Conservation (phyloP, 2,113 vertebrate genomes). For the Narcine bancroftii region DNA sequence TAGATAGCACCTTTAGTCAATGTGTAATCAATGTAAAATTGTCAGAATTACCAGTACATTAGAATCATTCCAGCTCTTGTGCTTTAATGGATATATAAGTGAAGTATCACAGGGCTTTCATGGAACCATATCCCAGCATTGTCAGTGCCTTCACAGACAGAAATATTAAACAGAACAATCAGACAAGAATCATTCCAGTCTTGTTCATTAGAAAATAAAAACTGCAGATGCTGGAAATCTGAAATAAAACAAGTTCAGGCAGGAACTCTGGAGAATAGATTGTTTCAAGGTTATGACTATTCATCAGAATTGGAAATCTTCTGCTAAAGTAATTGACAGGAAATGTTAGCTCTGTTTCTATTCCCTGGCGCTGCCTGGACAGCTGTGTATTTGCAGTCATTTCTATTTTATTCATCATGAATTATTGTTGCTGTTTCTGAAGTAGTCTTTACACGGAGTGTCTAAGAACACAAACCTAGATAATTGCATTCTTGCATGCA, state of each 20-base stretch:
- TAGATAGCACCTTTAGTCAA: neutral
- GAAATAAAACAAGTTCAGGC: too few relatives aligned
- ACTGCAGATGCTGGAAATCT: too few relatives aligned
- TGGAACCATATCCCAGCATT: constrained; percentile 1
- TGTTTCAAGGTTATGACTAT: too few relatives aligned
- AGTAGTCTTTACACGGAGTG: neutral
- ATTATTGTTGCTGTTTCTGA: neutral
- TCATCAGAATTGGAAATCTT: too few relatives aligned
- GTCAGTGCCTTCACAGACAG: constrained; percentile 8
- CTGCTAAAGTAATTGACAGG: too few relatives aligned
- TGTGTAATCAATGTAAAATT: neutral
- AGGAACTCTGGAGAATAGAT: too few relatives aligned
- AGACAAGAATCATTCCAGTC: neutral
- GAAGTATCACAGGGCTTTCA: neutral
- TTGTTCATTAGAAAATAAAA: neutral
- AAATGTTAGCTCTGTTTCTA: too few relatives aligned
- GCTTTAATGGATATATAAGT: neutral
- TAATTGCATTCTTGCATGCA: neutral
- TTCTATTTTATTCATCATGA: too few relatives aligned
- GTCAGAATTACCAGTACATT: neutral
- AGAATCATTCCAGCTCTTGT: neutral
- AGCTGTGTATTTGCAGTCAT: too few relatives aligned
- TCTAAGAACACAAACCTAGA: neutral
- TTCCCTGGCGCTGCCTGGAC: too few relatives aligned
- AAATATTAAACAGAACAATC: constrained; percentile 16